These are phyloP conservation scores for Ispidina picta DNA, from an alignment of 2,797 vertebrate genomes.

Conservation along the genomic window DNA sequence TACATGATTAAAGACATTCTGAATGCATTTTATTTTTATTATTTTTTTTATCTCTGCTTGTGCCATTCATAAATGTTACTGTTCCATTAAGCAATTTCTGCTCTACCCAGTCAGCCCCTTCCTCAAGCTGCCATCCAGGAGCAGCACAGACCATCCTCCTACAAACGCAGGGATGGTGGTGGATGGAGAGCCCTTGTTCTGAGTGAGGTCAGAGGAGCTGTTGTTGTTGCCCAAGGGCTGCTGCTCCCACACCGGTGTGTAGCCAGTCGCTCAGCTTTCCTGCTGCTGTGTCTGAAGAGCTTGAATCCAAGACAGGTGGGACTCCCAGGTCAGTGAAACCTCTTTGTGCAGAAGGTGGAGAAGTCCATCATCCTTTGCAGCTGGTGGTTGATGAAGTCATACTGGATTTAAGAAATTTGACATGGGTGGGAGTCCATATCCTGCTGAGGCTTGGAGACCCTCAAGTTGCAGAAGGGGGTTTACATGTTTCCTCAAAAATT, in stretches of 20 bases:
- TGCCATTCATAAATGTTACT: constrained; percentile 42
- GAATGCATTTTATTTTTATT: background rate
- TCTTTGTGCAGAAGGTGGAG: background rate
- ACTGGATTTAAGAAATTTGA: background rate
- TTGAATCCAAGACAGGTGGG: background rate
- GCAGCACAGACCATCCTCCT: background rate
- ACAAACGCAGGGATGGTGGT: background rate
- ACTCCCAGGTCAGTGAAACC: background rate
- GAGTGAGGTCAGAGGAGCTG: background rate
- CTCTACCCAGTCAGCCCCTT: background rate
- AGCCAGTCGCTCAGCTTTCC: background rate
- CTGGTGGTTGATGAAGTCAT: background rate
- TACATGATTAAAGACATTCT: constrained; percentile 70
- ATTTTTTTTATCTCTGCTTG: background rate
- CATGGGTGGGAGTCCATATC: too few species aligned
- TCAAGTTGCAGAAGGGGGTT: too few species aligned
- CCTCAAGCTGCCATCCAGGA: background rate
- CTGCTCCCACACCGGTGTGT: fast-evolving
- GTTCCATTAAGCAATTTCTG: constrained; percentile 32
- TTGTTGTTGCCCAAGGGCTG: background rate
- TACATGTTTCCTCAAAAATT: too few species aligned
- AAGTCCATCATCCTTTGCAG: background rate
- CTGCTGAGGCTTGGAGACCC: too few species aligned
- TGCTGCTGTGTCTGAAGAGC: background rate
- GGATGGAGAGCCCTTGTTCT: background rate